Evolutionary conservation across 2,113 vertebrate species (phyloP).

Genomic region (Patagioenas fasciata): DNA sequence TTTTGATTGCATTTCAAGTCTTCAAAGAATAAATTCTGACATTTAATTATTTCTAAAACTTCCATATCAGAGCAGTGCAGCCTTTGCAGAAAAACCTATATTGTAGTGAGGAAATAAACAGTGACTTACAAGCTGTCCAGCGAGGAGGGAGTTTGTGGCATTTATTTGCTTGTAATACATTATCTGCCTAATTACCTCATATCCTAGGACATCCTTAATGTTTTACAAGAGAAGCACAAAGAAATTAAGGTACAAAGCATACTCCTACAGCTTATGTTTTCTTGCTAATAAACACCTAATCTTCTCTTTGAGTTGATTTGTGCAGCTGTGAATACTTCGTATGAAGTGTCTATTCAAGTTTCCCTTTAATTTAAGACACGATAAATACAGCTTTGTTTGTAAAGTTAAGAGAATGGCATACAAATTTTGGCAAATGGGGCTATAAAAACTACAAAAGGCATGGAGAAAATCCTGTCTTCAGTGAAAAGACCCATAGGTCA

Average conservation of each 20-base stretch:
- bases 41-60: not conserved
- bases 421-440: not conserved
- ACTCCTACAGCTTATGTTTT: constrained; percentile 7
- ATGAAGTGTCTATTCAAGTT: constrained; percentile 31
- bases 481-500: not conserved
- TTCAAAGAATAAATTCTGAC: not conserved
- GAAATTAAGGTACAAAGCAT: constrained; percentile 15
- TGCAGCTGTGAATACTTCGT: constrained; percentile 41
- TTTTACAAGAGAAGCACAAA: constrained; percentile 45
- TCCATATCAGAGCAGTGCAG: constrained; percentile 19
- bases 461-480: not conserved
- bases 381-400: constrained; percentile 33
- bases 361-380: constrained; percentile 39
- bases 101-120: not conserved
- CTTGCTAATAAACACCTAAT: constrained; percentile 37
- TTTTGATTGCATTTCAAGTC: not conserved
- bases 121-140: constrained; percentile 19
- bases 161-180: constrained; percentile 32
- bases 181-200: constrained; percentile 50
- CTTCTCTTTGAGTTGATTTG: constrained; percentile 24
- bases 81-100: not conserved
- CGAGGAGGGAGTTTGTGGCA: not conserved
- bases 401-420: not conserved
- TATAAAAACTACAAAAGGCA: not conserved
- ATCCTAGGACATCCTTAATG: constrained; percentile 28